Base-by-base conservation (phyloP, 1,140 invertebrate genomes). In the Lepidurus arcticus region DNA sequence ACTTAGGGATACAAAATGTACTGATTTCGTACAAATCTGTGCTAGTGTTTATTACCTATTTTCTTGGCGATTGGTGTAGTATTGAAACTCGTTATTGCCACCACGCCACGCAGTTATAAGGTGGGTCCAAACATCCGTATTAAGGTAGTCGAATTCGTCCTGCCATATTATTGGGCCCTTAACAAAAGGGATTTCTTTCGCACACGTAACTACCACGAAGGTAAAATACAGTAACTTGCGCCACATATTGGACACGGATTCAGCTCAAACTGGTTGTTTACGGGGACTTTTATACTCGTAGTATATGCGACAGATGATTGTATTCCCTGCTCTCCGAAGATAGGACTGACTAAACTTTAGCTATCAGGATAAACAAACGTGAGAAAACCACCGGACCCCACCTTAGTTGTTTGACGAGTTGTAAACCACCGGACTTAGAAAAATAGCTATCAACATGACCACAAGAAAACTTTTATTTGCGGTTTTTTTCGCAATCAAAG, bases 21-120 rank as follows among this genome's bases (percentile, higher is more conserved):
- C 42, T 74, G 47, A 76, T 6, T 5, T 76, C 1, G 13, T 76
- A 10, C 16, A 44, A 21, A 78, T 34, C 13, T 5, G 11, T 21
- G 34, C 34, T 4, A 34, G 34, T 34, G 2, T 44, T 8, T 13
- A 1, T 5, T 75, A 82, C 81, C 81, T 82, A 79, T 82, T 82
- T 47, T 78, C 76, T 10, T 78, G 45, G 45, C 76, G 74, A 78
- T 82, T 81, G 2, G 79, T 53, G 74, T 82, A 82, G 42, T 82
- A 82, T 74, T 82, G 80, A 79, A 82, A 82, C 79, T 82, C 81
- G n/a, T 82, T 81, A 76, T 81, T 81, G 73, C 79, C 78, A 11
- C 81, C 80, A 34, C 81, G 45, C 75, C 75, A 80, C 44, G 78
- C 79, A 1, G 81, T 81, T 13, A 82, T 81, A 44, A 81, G 45